Evolutionary conservation across 2,888 invertebrate genomes (phyloP), one percentile per base, ranked within the genome.

Genomic region (Cheilosia pagana): DNA sequence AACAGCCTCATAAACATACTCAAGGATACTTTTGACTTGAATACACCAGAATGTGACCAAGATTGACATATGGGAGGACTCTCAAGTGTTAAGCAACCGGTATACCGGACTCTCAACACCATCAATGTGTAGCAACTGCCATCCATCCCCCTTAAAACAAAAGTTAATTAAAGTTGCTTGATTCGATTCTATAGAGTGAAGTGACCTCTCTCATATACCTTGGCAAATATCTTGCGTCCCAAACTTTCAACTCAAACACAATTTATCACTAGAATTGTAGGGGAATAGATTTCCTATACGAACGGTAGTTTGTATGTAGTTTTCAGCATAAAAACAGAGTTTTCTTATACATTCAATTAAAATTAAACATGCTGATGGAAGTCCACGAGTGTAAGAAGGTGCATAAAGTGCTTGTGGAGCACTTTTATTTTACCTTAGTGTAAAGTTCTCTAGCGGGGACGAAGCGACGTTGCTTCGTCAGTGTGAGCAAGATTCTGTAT

Each of bases 161-260:
- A 67, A 76, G 65, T 76, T 76, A 76, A 76, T 76, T 76, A 76
- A 67, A 76, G 50, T 59, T 43, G n/a, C 75, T 65, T 67, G 59
- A 41, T 60, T 76, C 57, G 59, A 16, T 23, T 59, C 31, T n/a
- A 31, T 41, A 57, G 48, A 48, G 59, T 19, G 21, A 31, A 59
- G 57, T 59, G 67, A 77, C 77, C 63, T 53, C 67, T 45, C 50
- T 41, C 63, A 8, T 16, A 8, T 70, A 77, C 70, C 70, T 70
- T 67, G 52, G 25, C 31, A 45, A 57, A 71, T 35, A 19, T n/a
- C 52, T 70, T 35, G 8, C 43, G 23, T n/a, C 41, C 60, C 41
- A 35, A 35, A 48, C 60, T 50, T 43, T 41, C 41, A 52, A 45
- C 7, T 28, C 50, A 52, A 60, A 41, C 28, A 41, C 28, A 71